Percentiles rank a stretch among this genome's conserved stretches.
Conservation (phyloP, 2,113 vertebrate genomes). For the Sylvilagus bachmani region DNA sequence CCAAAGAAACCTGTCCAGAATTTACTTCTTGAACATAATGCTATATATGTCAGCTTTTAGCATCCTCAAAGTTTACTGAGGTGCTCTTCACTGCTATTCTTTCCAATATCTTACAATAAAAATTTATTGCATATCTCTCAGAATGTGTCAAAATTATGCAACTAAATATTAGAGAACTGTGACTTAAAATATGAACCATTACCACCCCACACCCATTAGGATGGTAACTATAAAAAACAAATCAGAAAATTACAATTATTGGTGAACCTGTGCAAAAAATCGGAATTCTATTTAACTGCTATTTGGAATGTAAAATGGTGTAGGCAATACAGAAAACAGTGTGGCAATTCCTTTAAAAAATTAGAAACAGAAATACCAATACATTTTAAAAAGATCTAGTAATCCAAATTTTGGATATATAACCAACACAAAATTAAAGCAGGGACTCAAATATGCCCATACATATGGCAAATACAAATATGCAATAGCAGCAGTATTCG, state of each 20-base stretch:
- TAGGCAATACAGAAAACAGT: neutral
- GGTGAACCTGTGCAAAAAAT: neutral
- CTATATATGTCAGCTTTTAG: neutral
- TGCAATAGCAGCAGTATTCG: neutral
- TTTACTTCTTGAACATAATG: neutral
- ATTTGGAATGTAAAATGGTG: neutral
- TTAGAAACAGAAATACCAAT: neutral
- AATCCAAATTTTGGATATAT: neutral
- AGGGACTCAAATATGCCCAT: neutral
- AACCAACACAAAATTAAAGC: neutral
- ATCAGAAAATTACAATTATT: neutral
- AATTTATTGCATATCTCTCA: slow-evolving; percentile 41
- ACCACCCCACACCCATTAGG: neutral
- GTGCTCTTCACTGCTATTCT: slow-evolving; percentile 16
- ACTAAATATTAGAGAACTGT: slow-evolving; percentile 1
- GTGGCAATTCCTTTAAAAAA: neutral
- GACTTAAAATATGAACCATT: slow-evolving; percentile 12
- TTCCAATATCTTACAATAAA: neutral
- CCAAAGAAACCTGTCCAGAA: neutral
- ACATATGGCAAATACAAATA: no score
- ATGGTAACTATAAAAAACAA: neutral
- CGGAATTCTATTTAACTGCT: neutral
- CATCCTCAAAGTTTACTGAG: slow-evolving; percentile 21
- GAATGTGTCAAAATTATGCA: neutral
- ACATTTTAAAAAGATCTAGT: neutral